A percentile compares a stretch with the other conserved stretches of the same genome.
phyloP scores from a whole-genome alignment of 2,797 vertebrate species.

The Florisuga fusca region DNA sequence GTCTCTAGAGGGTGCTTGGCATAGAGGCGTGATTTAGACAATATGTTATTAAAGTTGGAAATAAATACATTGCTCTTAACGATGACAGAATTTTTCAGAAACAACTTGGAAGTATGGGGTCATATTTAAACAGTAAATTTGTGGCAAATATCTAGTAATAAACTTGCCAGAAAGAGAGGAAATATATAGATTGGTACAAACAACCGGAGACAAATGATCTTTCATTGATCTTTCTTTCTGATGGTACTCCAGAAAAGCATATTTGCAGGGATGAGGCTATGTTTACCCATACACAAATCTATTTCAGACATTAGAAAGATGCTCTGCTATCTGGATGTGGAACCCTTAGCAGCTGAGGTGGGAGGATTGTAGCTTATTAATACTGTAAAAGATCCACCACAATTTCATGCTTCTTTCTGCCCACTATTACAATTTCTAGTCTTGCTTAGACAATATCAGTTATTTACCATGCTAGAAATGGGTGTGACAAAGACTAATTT shows the following conservation, averaged over 20 bases:
- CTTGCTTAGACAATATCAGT: background rate
- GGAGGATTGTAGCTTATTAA: background rate
- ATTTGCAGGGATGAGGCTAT: background rate
- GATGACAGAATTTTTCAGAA: background rate
- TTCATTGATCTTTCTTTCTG: background rate
- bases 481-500: background rate
- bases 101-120: background rate
- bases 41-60: conserved; percentile 6
- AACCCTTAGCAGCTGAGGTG: background rate
- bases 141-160: background rate
- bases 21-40: background rate
- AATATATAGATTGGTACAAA: background rate
- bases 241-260: background rate
- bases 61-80: background rate
- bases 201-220: background rate
- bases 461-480: background rate
- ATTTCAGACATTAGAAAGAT: background rate
- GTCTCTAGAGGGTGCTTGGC: background rate
- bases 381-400: background rate
- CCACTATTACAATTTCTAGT: background rate
- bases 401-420: background rate
- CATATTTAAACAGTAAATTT: background rate
- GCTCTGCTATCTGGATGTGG: background rate
- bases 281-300: background rate
- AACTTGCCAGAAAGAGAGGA: background rate